Evolutionary conservation across 2,888 invertebrate species (phyloP).

Genomic region (Scaptomyza parva): DNA sequence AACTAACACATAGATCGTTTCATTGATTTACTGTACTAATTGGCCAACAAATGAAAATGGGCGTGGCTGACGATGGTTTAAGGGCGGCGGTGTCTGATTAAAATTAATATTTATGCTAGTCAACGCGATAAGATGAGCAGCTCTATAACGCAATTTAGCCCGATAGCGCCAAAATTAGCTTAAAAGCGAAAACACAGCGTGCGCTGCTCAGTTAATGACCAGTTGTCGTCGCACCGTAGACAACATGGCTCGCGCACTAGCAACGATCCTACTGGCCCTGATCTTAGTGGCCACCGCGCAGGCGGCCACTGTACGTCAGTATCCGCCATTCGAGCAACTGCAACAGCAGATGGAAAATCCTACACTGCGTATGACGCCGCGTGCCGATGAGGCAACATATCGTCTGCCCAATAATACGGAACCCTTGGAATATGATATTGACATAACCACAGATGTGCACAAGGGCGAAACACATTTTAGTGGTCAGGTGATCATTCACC

Average conservation of each 20-base stretch:
- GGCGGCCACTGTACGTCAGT: constrained; percentile 57
- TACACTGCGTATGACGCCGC: constrained; percentile 37
- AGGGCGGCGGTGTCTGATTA: constrained; percentile 40
- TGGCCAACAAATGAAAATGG: constrained; percentile 14
- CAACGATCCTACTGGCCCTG: constrained; percentile 44
- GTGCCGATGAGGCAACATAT: constrained; percentile 80
- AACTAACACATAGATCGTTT: constrained; percentile 12
- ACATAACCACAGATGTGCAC: constrained; percentile 77
- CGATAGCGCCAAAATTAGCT: constrained; percentile 26
- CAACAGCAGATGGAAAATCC: constrained; percentile 53
- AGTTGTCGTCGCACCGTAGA: constrained; percentile 50
- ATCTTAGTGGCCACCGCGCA: constrained; percentile 47
- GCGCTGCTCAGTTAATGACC: constrained; percentile 53
- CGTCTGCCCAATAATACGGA: constrained; percentile 86
- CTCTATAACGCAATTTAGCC: not conserved
- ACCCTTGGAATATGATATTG: constrained; percentile 86
- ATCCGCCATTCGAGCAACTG: constrained; percentile 56
- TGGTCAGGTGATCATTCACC: constrained; percentile 70
- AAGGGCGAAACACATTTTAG: constrained; percentile 64
- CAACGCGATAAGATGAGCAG: constrained; percentile 39
- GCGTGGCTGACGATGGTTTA: not conserved
- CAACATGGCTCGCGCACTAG: constrained; percentile 61
- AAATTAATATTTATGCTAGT: constrained; percentile 58
- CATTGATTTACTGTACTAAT: constrained; percentile 37
- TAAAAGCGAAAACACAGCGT: constrained; percentile 46